Evolutionary conservation across 2,797 vertebrate genomes (phyloP).

Genomic region (Liparis tanakae): DNA sequence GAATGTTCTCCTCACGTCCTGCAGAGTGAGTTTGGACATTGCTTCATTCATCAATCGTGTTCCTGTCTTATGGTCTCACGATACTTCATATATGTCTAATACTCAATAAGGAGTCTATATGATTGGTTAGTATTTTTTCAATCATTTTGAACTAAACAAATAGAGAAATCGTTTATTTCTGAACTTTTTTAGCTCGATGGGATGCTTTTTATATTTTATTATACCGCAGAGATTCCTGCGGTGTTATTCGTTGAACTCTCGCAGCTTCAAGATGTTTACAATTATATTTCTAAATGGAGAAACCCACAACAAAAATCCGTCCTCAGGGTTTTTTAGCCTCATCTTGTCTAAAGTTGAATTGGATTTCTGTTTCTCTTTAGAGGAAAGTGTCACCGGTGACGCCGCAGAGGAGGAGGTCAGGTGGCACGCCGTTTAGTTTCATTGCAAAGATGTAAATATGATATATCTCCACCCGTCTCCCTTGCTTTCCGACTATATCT

Average conservation of each 20-base stretch:
- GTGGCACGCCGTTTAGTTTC: slow-evolving; percentile 43
- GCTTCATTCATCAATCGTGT: not conserved
- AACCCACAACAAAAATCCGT: not conserved
- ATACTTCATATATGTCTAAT: not conserved
- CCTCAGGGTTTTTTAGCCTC: not conserved
- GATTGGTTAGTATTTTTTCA: not conserved
- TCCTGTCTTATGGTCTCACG: not conserved
- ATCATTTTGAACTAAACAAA: not conserved
- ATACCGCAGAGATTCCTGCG: not conserved
- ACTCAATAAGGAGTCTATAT: not conserved
- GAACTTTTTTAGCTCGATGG: not conserved
- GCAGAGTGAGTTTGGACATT: slow-evolving; percentile 1
- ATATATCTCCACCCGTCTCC: too few relatives aligned
- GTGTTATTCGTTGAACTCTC: not conserved
- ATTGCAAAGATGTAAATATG: slow-evolving; percentile 61
- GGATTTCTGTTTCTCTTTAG: not conserved
- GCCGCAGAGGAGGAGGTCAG: slow-evolving; percentile 25
- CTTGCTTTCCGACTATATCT: too few relatives aligned
- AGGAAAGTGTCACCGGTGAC: not conserved
- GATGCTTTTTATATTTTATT: not conserved
- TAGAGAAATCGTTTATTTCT: not conserved
- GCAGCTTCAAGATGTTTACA: not conserved
- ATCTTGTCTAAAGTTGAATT: not conserved
- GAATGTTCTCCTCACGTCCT: not conserved
- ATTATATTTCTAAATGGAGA: not conserved